Base-by-base conservation (phyloP, 2,113 vertebrate species). In the Sander lucioperca region DNA sequence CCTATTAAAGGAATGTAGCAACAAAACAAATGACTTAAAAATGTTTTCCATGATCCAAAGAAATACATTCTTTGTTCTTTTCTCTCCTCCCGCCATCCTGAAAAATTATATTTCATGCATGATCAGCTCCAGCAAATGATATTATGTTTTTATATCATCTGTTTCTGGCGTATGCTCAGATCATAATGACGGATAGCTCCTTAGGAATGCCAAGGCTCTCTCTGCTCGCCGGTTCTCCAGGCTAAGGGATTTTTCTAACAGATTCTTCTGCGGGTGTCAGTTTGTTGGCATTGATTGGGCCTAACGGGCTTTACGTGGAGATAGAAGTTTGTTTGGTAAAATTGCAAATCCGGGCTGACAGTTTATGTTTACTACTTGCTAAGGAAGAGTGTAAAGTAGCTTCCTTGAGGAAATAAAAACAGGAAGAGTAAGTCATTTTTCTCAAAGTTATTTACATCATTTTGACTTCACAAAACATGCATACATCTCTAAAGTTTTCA, bases 81-180 rank as follows among this genome's bases (percentile, higher is more conserved):
- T 83, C 67, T 68, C 63, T 54, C 18, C 14, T 74, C 53, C 67
- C 25, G 25, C 82, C 68, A 59, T 79, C 56, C 87, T 77, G 85
- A 89, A 83, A 87, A 93, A 79, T 85, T 58, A 91, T 91, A 90
- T 93, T 93, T 90, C 87, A 90, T 85, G 92, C 89, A 89, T 88
- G 83, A 89, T 86, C 74, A 90, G 73, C 64, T 66, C 72, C 63
- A 73, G 92, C 82, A 90, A 92, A 92, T 90, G 54, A 89, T 92
- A 88, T 93, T 84, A 87, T 89, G 89, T 91, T 93, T 90, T 79
- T 78, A 84, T 89, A 90, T 90, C 90, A 88, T 89, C 83, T 79
- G 76, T 89, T 91, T 86, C 65, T 89, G 88, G 74, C 74, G 8
- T 77, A 67, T 89, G 85, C 76, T 87, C 83, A 53, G 88, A 93